Evolutionary conservation across 2,113 vertebrate genomes (phyloP), one percentile per base, ranked within the genome.

Genomic region (Poicephalus meyeri): DNA sequence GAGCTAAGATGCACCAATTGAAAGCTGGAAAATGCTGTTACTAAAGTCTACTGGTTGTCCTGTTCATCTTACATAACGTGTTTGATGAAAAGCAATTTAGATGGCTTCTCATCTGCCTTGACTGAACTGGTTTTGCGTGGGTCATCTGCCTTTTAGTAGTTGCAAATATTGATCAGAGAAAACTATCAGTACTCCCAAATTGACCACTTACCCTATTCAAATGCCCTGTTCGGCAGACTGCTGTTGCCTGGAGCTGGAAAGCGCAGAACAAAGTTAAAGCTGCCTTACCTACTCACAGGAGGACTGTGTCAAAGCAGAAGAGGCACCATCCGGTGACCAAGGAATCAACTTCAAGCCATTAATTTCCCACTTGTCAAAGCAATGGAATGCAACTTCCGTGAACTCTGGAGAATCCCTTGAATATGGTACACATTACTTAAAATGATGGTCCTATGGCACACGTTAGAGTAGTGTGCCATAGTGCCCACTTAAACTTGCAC

Each of bases 1-100:
- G 65, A 94, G 73, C 80, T 92, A 90, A 92, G 92, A 96, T 91
- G 70, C 73, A 96, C 80, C 96, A 94, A 76, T 3, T 58, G 69
- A 87, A 95, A 94, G 41, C 61, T 80, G 80, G 17, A 68, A 85
- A 95, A 85, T 63, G 56, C 47, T 50, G 18, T 93, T 96, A 73
- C 69, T 78, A 7, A 86, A 80, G 33, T 70, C 77, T 89, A 89
- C 66, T 2, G 4, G 33, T 91, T 74, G 31, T 86, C 85, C 85
- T 80, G 74, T 50, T 94, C 44, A 13, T 94, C 73, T 97, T 95
- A 85, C 52, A 96, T 94, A 94, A 92, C 1, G 0, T 58, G 20
- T 74, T 80, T 47, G 70, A 76, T 72, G 77, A 81, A 93, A 81
- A 94, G 52, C 50, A 24, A 63, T 82, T 71, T 70, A 93, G 24